phyloP scores from a whole-genome alignment of 1,140 invertebrate genomes.

The Harlomillsia oculata region DNA sequence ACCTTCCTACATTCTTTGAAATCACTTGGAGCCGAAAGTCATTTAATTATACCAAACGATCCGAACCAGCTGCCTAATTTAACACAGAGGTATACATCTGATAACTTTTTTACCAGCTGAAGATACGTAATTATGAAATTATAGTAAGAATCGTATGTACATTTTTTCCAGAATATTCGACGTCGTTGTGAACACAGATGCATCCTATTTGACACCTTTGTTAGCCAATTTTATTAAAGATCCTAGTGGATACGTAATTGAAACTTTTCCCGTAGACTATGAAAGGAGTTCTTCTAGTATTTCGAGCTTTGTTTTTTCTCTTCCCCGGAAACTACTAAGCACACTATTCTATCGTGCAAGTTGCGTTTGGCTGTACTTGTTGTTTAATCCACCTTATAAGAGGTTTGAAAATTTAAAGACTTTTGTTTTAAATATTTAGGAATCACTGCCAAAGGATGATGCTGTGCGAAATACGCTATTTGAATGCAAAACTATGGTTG shows the following conservation, averaged over 20 bases:
- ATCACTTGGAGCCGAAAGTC: slow-evolving; percentile 32
- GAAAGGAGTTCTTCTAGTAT: no score
- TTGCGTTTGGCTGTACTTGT: no score
- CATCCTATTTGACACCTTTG: slow-evolving; percentile 8
- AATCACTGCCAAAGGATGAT: slow-evolving; percentile 10
- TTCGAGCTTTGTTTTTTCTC: no score
- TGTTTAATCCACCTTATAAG: no score
- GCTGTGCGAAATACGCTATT: slow-evolving; percentile 6
- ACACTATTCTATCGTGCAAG: no score
- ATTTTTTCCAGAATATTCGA: slow-evolving; percentile 30
- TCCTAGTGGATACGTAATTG: slow-evolving; percentile 24
- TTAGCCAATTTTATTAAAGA: slow-evolving; percentile 28
- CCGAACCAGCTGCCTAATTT: slow-evolving; percentile 25
- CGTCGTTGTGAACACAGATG: slow-evolving; percentile 32
- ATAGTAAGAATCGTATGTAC: background rate
- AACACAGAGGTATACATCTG: slow-evolving; percentile 26
- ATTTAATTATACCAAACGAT: slow-evolving; percentile 33
- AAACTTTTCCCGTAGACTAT: slow-evolving; percentile 32
- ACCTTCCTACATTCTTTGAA: slow-evolving; percentile 33
- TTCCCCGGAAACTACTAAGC: no score
- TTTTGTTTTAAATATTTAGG: background rate
- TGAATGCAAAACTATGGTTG: slow-evolving; percentile 28
- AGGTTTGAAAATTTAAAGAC: background rate
- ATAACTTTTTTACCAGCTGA: background rate
- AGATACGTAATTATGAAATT: background rate